Base-by-base conservation (phyloP, 2,888 invertebrate species). In the Prosopocoilus inquinatus region DNA sequence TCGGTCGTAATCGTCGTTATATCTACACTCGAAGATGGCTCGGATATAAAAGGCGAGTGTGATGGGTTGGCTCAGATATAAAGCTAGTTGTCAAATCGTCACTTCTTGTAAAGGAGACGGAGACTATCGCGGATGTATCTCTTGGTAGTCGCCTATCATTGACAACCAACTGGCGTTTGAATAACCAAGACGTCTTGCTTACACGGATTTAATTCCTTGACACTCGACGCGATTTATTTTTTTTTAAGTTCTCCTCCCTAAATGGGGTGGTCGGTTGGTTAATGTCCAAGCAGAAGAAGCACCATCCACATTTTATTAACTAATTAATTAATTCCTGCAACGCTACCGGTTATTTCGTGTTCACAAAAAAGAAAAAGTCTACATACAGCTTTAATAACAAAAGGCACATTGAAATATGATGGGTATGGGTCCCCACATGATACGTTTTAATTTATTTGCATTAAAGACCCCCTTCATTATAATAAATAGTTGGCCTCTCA, bases 71-170 rank as follows among this genome's bases (percentile, higher is more conserved):
- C 50, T 34, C 43, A 56, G 36, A 59, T 56, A 59, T 56, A 59
- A 53, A 56, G 56, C 54, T 49, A 39, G 44, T 55, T 58, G 58
- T 58, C 59, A 59, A 59, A 59, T 59, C 56, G 59, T 59, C 56
- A 59, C 59, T 56, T 59, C 15, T 41, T 41, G 41, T 41, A 41
- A 41, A 41, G 41, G 12, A 41, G 41, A 41, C 41, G 13, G 12
- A 9, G 9, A 15, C 16, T 41, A 41, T 41, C 41, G 13, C n/a
- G 41, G 13, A 11, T 32, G 47, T 34, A 47, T 47, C 47, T 47
- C 12, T 35, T 47, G 34, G 47, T 47, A 47, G 47, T 47, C 47
- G 16, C 47, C 47, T 47, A 47, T 34, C 35, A 34, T 47, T 47
- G 47, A 47, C 47, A 47, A 47, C 13, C 35, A 20, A 47, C 32